A percentile compares a stretch with the other conserved stretches of the same genome.
These are phyloP conservation scores for Seriola quinqueradiata DNA, from an alignment of 2,113 vertebrate genomes.

Conservation along the genomic window DNA sequence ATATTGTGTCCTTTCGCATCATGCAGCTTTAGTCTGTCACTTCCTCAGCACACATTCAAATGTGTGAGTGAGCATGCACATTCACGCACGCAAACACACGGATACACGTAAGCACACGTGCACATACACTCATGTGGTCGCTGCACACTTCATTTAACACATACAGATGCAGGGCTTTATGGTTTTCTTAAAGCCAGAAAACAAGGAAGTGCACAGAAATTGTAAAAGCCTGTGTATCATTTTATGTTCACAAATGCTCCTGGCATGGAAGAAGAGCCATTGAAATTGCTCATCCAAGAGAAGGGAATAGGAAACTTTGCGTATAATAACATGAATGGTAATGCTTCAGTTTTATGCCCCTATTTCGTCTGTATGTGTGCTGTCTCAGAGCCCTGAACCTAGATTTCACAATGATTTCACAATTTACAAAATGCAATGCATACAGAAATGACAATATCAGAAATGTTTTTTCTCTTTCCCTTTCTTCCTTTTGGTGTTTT, in stretches of 20 bases:
- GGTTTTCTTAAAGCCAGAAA: constrained; percentile 78
- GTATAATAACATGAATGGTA: constrained; percentile 82
- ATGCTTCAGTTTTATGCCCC: constrained; percentile 80
- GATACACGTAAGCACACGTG: constrained; percentile 8
- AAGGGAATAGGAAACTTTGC: constrained; percentile 78
- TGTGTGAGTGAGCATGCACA: constrained; percentile 60
- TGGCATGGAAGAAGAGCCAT: constrained; percentile 74
- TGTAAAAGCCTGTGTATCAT: constrained; percentile 81
- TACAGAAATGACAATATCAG: constrained; percentile 66
- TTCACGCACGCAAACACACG: neutral
- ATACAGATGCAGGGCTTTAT: constrained; percentile 79
- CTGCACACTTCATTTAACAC: constrained; percentile 79
- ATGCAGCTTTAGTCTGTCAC: constrained; percentile 74
- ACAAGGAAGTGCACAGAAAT: constrained; percentile 78
- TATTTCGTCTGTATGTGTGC: constrained; percentile 62
- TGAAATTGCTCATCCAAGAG: constrained; percentile 81
- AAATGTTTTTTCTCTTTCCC: constrained; percentile 56
- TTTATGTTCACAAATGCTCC: constrained; percentile 80
- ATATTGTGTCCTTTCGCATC: constrained; percentile 63
- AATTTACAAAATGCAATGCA: constrained; percentile 75
- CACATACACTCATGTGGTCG: constrained; percentile 53
- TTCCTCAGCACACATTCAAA: constrained; percentile 70
- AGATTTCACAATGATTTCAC: constrained; percentile 78
- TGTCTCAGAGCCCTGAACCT: constrained; percentile 59
- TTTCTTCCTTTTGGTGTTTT: constrained; percentile 68